These are phyloP conservation scores for Holothuria leucospilota DNA, from an alignment of 53 echinoderm and acorn worm genomes.

Conservation along the genomic window DNA sequence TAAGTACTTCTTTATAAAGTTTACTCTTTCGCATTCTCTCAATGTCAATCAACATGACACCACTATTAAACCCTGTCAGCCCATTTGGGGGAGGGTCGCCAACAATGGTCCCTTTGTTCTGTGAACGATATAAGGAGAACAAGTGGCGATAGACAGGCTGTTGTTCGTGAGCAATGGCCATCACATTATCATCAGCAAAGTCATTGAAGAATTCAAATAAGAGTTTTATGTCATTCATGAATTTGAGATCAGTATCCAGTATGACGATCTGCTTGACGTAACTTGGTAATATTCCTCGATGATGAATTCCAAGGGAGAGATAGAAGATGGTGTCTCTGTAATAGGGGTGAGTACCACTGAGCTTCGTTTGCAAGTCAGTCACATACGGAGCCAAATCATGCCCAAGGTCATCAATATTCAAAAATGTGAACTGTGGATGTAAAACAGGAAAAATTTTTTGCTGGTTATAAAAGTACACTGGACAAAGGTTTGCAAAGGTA, in stretches of 20 bases:
- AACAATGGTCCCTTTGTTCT: conserved; percentile 79
- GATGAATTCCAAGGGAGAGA: conserved; percentile 87
- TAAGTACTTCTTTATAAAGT: conserved; percentile 59
- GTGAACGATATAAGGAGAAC: conserved; percentile 84
- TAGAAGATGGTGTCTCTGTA: conserved; percentile 98
- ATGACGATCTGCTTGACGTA: conserved; percentile 78
- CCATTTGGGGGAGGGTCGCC: conserved; percentile 93
- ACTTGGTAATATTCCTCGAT: conserved; percentile 76
- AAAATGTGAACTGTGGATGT: too few relatives aligned
- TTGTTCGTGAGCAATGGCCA: conserved; percentile 89
- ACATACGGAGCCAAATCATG: conserved; percentile 77
- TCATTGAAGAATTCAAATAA: conserved; percentile 79
- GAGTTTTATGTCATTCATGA: conserved; percentile 84
- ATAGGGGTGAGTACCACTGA: conserved; percentile 81
- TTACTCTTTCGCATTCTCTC: conserved; percentile 69
- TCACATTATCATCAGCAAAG: conserved; percentile 78
- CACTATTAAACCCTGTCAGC: conserved; percentile 95
- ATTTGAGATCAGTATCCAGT: conserved; percentile 93
- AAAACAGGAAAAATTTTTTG: too few relatives aligned
- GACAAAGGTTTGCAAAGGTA: too few relatives aligned
- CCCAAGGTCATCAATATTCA: conserved; percentile 79
- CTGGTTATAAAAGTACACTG: too few relatives aligned
- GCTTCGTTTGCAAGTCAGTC: conserved; percentile 73
- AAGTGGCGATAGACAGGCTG: conserved; percentile 97
- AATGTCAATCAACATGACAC: conserved; percentile 82